These are phyloP conservation scores for Mythimna albipuncta DNA, from an alignment of 2,888 invertebrate genomes.

Conservation along the genomic window DNA sequence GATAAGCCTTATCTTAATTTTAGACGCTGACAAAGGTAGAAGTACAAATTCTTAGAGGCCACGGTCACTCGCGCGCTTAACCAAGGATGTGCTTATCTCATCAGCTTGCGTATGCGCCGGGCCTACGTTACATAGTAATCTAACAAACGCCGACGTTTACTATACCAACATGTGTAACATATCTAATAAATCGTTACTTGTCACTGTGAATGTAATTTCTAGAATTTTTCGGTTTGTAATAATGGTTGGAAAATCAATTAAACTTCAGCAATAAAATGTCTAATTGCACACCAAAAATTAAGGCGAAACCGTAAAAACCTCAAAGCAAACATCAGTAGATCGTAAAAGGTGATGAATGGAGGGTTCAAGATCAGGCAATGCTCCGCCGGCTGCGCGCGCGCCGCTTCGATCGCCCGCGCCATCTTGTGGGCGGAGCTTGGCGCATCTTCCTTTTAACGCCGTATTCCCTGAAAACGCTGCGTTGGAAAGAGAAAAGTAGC, in stretches of 20 bases:
- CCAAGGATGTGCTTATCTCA: conserved; percentile 58
- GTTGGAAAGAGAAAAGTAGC: conserved; percentile 78
- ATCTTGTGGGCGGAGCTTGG: conserved; percentile 85
- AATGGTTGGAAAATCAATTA: conserved; percentile 75
- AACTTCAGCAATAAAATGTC: conserved; percentile 75
- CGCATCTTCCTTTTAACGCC: conserved; percentile 74
- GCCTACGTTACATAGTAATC: conserved; percentile 58
- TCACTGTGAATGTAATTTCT: conserved; percentile 60
- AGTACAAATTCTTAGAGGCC: conserved; percentile 50
- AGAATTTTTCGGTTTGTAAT: conserved; percentile 69
- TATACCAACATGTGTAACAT: conserved; percentile 56
- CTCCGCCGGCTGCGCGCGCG: conserved; percentile 71
- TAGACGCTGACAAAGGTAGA: conserved; percentile 35
- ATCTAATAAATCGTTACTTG: conserved; percentile 60
- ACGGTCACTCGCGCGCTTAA: conserved; percentile 32
- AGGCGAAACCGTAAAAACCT: conserved; percentile 85
- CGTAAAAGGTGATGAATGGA: conserved; percentile 88
- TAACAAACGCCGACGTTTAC: conserved; percentile 51
- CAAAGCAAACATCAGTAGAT: conserved; percentile 80
- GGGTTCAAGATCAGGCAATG: conserved; percentile 84
- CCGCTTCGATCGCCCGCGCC: conserved; percentile 72
- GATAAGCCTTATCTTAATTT: conserved; percentile 10
- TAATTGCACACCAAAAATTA: conserved; percentile 83
- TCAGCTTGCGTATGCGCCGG: conserved; percentile 20
- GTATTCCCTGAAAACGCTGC: conserved; percentile 66